Percentiles rank a stretch among this genome's conserved stretches.
Conservation (phyloP, 2,888 invertebrate species). For the Drosophila suboccidentalis region DNA sequence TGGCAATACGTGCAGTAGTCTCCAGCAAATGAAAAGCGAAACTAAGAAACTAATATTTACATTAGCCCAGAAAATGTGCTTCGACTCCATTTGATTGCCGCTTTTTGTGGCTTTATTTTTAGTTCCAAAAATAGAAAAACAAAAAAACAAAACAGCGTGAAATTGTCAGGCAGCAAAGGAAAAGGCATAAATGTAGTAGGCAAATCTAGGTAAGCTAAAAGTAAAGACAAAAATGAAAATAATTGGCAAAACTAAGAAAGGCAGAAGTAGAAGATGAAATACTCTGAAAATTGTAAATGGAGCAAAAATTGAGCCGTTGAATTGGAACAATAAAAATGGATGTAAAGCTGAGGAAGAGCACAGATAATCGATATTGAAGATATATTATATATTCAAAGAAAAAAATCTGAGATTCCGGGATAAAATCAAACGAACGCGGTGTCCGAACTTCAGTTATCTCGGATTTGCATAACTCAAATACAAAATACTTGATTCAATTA, state of each 20-base stretch:
- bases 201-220: slow-evolving; percentile 49
- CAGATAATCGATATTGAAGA: no score
- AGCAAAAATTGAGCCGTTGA: no score
- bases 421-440: no score
- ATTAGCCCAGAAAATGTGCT: slow-evolving; percentile 54
- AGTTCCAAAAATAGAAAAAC: slow-evolving; percentile 29
- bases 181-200: slow-evolving; percentile 45
- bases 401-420: no score
- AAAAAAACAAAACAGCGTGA: slow-evolving; percentile 18
- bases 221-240: slow-evolving; percentile 23
- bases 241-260: neutral
- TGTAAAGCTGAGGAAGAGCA: no score
- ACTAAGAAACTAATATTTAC: slow-evolving; percentile 38
- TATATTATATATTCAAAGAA: no score
- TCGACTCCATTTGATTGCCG: slow-evolving; percentile 27
- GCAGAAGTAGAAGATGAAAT: neutral
- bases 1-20: slow-evolving; percentile 16
- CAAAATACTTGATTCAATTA: no score
- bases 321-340: no score
- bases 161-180: slow-evolving; percentile 53
- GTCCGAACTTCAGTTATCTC: no score
- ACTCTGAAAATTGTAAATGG: neutral
- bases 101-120: slow-evolving; percentile 64
- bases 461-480: no score
- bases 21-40: slow-evolving; percentile 71